Percentiles rank a stretch among this genome's conserved stretches.
phyloP scores from a whole-genome alignment of 1,140 invertebrate species.

The Euschistus heros region DNA sequence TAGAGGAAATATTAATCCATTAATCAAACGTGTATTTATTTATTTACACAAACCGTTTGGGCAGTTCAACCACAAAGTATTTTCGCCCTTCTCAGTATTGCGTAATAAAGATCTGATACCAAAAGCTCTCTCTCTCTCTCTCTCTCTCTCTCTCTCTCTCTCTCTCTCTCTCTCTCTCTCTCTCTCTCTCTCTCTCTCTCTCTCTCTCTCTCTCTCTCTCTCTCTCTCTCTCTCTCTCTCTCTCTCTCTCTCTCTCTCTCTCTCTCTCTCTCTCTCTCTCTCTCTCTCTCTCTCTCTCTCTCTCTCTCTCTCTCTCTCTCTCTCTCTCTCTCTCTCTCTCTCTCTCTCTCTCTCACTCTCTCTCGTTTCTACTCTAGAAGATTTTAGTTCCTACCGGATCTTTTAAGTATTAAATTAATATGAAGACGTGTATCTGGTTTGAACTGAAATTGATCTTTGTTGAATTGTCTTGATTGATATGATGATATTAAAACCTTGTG shows the following conservation, averaged over 20 bases:
- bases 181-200: conserved; percentile 19
- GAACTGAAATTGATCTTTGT: too few species aligned
- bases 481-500: too few species aligned
- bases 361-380: not conserved
- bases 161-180: conserved; percentile 14
- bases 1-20: too few species aligned
- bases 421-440: too few species aligned
- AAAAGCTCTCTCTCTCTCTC: conserved; percentile 21
- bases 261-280: conserved; percentile 15
- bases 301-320: conserved; percentile 21
- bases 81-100: too few species aligned
- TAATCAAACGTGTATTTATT: too few species aligned
- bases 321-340: not conserved
- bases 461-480: too few species aligned
- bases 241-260: conserved; percentile 14
- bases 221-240: conserved; percentile 4
- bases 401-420: too few species aligned
- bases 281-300: conserved; percentile 21
- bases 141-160: conserved; percentile 23
- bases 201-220: conserved; percentile 8
- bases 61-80: too few species aligned
- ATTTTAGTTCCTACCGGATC: too few species aligned
- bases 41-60: too few species aligned
- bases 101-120: too few species aligned
- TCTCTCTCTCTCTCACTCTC: not conserved